Evolutionary conservation across 1,140 invertebrate species (phyloP), one percentile per base, ranked within the genome.

Genomic region (Plodia interpunctella): DNA sequence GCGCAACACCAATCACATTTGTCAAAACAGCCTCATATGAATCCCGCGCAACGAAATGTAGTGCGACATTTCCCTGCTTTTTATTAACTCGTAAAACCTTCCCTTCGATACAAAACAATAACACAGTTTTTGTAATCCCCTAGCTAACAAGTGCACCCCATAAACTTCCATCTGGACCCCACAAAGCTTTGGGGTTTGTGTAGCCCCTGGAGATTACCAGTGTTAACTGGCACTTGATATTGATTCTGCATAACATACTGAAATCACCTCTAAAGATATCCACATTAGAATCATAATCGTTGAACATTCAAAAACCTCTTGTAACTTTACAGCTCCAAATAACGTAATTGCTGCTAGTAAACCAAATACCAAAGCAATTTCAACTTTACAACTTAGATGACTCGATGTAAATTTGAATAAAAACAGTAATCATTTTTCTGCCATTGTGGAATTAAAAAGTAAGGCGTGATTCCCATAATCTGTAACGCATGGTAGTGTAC

Each of bases 381-480:
- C 0, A 63, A 49, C 64, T 61, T 25, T 72, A 68, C 28, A 0
- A 0, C 0, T 0, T 44, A 19, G 0, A 0, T 0, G 10, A 55
- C 61, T 70, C 51, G 64, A 35, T 63, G 55, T 9, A 50, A 59
- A 59, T 66, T 80, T 20, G 0, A 56, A 44, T 65, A 6, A 0
- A 30, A 6, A 3, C 0, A 25, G 20, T 10, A 0, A 0, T 50
- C 20, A 13, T 6, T 55, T n/a, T 73, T 55, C 59, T 20, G 62
- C 17, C 35, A 20, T 76, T 81, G 62, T 63, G 32, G 32, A 66
- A 56, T 60, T 52, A 28, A 25, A 32, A 10, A 62, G 13, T 56
- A 35, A 76, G 75, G 81, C 83, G 81, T 86, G 83, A 87, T 84
- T 87, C 81, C 73, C 78, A 86, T 86, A 83, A 84, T 87, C 81